phyloP scores from a whole-genome alignment of 2,888 invertebrate species.

The Agrochola lychnidis region DNA sequence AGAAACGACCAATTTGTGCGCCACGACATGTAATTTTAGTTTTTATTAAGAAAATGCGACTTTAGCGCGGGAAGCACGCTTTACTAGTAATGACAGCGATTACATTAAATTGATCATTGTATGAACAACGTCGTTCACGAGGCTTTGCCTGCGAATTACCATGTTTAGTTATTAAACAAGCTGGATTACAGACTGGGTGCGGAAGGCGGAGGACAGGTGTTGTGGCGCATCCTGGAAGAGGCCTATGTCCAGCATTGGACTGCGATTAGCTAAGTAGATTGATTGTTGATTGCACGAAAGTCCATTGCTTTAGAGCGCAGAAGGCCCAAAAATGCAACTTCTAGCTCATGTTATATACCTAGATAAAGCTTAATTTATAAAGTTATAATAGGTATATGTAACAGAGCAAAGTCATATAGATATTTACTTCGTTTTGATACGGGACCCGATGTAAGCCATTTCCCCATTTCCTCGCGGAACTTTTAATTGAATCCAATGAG shows the following conservation, averaged over 20 bases:
- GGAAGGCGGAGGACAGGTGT: too few relatives aligned
- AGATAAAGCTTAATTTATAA: neutral
- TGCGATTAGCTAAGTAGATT: too few relatives aligned
- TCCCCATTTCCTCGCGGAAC: neutral
- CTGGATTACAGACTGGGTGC: too few relatives aligned
- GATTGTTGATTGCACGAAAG: too few relatives aligned
- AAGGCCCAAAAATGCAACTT: neutral
- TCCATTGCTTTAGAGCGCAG: neutral
- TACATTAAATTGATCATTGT: slow-evolving; percentile 59
- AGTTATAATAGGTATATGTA: neutral
- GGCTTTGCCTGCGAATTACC: slow-evolving; percentile 14
- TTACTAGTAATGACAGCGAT: slow-evolving; percentile 61
- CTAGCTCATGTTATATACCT: neutral
- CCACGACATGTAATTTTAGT: slow-evolving; percentile 64
- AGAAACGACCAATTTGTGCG: slow-evolving; percentile 66
- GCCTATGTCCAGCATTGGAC: too few relatives aligned
- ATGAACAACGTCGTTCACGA: slow-evolving; percentile 28
- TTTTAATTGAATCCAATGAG: slow-evolving; percentile 4
- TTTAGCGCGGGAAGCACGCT: slow-evolving; percentile 50
- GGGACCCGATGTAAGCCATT: neutral
- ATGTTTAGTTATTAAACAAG: neutral
- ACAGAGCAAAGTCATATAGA: too few relatives aligned
- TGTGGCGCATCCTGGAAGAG: too few relatives aligned
- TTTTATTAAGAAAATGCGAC: slow-evolving; percentile 60
- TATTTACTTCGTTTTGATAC: neutral